Conservation (phyloP, 2,888 invertebrate genomes). For the Pseudococcus longispinus region DNA sequence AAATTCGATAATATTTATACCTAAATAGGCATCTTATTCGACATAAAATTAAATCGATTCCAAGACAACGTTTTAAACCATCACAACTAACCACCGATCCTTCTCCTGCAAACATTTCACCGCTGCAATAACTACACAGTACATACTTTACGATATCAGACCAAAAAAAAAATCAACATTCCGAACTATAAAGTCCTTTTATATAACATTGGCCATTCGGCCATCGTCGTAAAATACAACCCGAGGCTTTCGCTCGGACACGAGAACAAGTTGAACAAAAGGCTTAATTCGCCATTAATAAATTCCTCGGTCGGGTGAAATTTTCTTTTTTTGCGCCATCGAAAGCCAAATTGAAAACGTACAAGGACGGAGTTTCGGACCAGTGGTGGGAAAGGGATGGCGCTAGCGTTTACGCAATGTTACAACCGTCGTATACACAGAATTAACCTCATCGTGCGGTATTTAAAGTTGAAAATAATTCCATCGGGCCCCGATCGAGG, state of each 20-base stretch:
- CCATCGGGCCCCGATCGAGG: constrained; percentile 2
- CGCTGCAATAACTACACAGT: no score
- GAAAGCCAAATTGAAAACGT: neutral
- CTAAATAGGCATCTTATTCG: no score
- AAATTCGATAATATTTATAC: no score
- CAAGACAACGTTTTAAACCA: no score
- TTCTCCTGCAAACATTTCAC: no score
- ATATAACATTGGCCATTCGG: neutral
- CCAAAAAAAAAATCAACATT: neutral
- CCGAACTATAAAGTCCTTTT: neutral
- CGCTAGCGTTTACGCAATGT: neutral
- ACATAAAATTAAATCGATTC: no score
- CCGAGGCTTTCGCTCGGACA: neutral
- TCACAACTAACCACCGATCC: no score
- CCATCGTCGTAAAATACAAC: neutral
- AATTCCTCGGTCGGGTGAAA: neutral
- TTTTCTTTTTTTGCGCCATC: neutral
- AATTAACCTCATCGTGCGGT: constrained; percentile 23
- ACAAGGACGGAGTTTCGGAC: neutral
- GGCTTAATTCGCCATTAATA: constrained; percentile 7
- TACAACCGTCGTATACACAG: neutral
- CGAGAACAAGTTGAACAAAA: neutral
- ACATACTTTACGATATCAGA: neutral
- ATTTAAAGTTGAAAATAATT: constrained; percentile 31
- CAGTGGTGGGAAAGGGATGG: neutral